phyloP scores from a whole-genome alignment of 2,113 vertebrate genomes.

The Sphaerodactylus townsendi region DNA sequence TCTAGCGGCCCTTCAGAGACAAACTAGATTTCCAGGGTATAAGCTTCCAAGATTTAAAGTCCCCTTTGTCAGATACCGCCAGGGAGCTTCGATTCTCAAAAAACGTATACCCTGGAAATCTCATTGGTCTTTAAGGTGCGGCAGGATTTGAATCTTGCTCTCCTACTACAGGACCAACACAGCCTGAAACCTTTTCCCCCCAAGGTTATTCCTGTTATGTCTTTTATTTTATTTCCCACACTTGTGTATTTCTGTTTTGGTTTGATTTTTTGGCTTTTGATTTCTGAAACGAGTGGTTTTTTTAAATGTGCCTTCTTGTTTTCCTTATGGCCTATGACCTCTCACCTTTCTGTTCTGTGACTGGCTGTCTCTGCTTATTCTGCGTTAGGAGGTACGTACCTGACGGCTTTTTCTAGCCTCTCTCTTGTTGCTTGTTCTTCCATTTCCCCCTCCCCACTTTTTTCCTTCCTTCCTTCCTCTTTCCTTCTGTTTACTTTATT shows the following conservation, averaged over 20 bases:
- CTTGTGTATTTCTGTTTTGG: slow-evolving; percentile 78
- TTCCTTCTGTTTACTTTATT: too few species aligned
- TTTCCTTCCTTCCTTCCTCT: slow-evolving; percentile 34
- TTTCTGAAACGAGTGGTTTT: slow-evolving; percentile 75
- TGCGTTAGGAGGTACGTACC: slow-evolving; percentile 92
- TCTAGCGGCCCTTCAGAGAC: too few species aligned
- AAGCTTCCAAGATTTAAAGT: too few species aligned
- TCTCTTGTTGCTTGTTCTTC: slow-evolving; percentile 65
- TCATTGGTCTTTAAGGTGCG: too few species aligned
- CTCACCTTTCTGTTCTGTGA: slow-evolving; percentile 91
- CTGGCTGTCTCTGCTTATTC: slow-evolving; percentile 89
- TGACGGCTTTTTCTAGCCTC: slow-evolving; percentile 71
- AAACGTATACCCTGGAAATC: too few species aligned
- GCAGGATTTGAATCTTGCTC: too few species aligned
- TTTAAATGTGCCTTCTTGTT: slow-evolving; percentile 82
- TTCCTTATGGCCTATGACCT: slow-evolving; percentile 87
- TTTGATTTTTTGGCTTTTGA: slow-evolving; percentile 77
- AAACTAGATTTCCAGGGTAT: too few species aligned
- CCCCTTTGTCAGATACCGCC: too few species aligned
- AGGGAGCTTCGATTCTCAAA: too few species aligned
- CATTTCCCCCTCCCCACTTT: slow-evolving; percentile 13
- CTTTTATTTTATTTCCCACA: slow-evolving; percentile 72
- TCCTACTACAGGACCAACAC: too few species aligned
- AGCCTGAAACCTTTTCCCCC: slow-evolving; percentile 43
- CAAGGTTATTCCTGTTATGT: slow-evolving; percentile 68